Percentiles rank a stretch among this genome's conserved stretches.
Evolutionary conservation across 2,113 vertebrate genomes (phyloP).

Genomic region (Trogon surrucura): DNA sequence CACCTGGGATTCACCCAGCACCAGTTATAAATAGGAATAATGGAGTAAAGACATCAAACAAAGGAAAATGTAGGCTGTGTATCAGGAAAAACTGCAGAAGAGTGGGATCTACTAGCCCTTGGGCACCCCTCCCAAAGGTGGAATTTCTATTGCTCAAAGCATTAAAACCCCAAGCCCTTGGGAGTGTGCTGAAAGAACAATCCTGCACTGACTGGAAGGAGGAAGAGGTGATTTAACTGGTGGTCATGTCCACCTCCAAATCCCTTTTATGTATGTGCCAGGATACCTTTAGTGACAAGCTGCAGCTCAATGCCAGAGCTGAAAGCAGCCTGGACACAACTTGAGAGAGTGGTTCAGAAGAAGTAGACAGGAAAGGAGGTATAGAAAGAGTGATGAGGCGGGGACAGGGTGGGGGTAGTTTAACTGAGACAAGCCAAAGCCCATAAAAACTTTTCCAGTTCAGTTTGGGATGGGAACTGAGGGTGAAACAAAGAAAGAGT

Average conservation of each 20-base stretch:
- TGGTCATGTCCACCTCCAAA: constrained; percentile 56
- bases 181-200: constrained; percentile 9
- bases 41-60: background rate
- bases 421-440: constrained; percentile 32
- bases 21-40: constrained; percentile 38
- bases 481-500: constrained; percentile 25
- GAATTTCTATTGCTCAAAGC: constrained; percentile 47
- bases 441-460: constrained; percentile 44
- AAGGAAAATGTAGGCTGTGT: constrained; percentile 57
- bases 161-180: constrained; percentile 7
- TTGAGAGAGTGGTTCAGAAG: constrained; percentile 3
- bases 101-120: constrained; percentile 17
- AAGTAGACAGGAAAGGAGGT: constrained; percentile 50
- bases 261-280: constrained; percentile 49
- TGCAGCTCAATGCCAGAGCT: background rate
- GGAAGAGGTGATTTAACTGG: constrained; percentile 47
- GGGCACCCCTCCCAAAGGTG: constrained; percentile 15
- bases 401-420: background rate
- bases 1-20: constrained; percentile 47
- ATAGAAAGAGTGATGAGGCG: constrained; percentile 13
- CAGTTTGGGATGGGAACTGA: constrained; percentile 33
- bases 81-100: constrained; percentile 57
- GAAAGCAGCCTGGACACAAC: constrained; percentile 27
- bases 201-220: background rate
- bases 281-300: constrained; percentile 35